phyloP scores from a whole-genome alignment of 2,888 invertebrate genomes.

The Diarsia rubi region DNA sequence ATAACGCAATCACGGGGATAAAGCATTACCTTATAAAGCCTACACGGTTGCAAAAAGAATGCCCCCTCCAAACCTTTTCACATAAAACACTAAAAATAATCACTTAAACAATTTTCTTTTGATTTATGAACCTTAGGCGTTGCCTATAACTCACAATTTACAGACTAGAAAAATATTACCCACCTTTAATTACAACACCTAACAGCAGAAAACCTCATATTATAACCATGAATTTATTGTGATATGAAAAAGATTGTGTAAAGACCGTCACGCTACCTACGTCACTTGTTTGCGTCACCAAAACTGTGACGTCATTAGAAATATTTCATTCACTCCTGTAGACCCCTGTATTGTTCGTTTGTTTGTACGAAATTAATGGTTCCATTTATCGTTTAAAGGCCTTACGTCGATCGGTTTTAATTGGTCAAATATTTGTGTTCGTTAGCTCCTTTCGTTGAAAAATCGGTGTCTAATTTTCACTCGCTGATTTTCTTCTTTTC shows the following conservation, averaged over 20 bases:
- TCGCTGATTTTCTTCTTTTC: conserved; percentile 15
- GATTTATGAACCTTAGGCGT: conserved; percentile 41
- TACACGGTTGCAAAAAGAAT: not conserved
- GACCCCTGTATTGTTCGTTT: conserved; percentile 23
- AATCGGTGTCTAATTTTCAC: conserved; percentile 11
- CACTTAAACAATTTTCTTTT: conserved; percentile 41
- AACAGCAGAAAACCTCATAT: conserved; percentile 40
- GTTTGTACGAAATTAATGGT: conserved; percentile 46
- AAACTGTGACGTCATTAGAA: conserved; percentile 54
- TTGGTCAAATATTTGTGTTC: conserved; percentile 37
- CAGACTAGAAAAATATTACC: conserved; percentile 54
- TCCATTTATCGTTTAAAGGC: conserved; percentile 37
- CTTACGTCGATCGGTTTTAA: conserved; percentile 29
- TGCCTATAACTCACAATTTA: conserved; percentile 48
- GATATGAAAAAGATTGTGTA: conserved; percentile 23
- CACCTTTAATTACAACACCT: conserved; percentile 47
- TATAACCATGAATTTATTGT: conserved; percentile 56
- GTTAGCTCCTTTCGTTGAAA: conserved; percentile 6
- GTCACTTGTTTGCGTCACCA: conserved; percentile 50
- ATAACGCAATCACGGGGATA: not conserved
- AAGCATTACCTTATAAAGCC: not conserved
- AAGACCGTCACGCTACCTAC: conserved; percentile 37
- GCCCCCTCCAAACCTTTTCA: not conserved
- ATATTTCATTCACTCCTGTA: conserved; percentile 43
- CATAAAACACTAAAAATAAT: conserved; percentile 40